Conservation (phyloP, 2,888 invertebrate species). For the Yponomeuta cagnagella region DNA sequence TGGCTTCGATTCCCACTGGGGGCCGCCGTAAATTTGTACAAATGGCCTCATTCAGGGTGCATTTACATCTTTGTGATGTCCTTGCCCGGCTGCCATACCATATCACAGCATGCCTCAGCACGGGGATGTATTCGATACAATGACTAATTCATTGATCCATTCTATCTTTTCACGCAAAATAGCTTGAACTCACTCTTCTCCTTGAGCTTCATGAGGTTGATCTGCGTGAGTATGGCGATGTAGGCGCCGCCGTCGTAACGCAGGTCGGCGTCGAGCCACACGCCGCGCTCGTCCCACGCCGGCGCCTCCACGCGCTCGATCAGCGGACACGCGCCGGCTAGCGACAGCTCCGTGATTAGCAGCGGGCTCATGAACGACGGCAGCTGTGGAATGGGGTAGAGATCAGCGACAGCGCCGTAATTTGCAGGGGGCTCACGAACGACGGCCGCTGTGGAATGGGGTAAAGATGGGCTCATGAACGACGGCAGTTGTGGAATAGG, state of each 20-base stretch:
- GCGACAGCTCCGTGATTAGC: constrained; percentile 82
- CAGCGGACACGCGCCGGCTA: constrained; percentile 81
- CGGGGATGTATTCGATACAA: too few relatives aligned
- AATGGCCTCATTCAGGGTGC: too few relatives aligned
- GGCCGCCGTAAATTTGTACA: too few relatives aligned
- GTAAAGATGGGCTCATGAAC: neutral
- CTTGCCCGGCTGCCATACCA: too few relatives aligned
- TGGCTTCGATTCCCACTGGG: too few relatives aligned
- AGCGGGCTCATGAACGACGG: constrained; percentile 93
- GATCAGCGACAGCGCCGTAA: constrained; percentile 82
- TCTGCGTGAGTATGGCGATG: constrained; percentile 90
- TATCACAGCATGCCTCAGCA: too few relatives aligned
- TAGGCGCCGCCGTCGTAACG: constrained; percentile 86
- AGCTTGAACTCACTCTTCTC: constrained; percentile 51
- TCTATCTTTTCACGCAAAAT: too few relatives aligned
- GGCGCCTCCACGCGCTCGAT: constrained; percentile 80
- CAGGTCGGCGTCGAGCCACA: constrained; percentile 92
- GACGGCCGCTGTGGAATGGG: constrained; percentile 78
- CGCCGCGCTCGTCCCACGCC: constrained; percentile 84
- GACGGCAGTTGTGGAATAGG: too few relatives aligned
- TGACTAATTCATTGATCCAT: too few relatives aligned
- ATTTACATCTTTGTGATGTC: too few relatives aligned
- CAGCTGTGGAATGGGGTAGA: constrained; percentile 52
- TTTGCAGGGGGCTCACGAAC: constrained; percentile 88
- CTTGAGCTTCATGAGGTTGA: constrained; percentile 79